Percentiles rank a stretch among this genome's conserved stretches.
Conservation (phyloP, 2,113 vertebrate species). For the Cyphomyrus plagiostoma region DNA sequence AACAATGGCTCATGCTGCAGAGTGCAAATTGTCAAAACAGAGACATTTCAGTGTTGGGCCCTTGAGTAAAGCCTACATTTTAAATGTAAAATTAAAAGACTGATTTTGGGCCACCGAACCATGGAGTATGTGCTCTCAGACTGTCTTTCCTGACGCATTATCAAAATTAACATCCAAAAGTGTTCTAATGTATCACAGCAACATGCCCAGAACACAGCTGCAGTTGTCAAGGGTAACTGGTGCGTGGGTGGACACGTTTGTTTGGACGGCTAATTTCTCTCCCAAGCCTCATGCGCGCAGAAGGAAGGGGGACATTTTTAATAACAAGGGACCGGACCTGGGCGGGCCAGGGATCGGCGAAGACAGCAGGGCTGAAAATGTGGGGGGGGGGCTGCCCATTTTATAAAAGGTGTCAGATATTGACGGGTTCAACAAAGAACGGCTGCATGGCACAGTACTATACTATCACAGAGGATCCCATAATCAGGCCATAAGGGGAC, state of each 20-base stretch:
- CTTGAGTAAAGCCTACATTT: neutral
- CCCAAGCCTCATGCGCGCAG: neutral
- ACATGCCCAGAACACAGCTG: constrained; percentile 1
- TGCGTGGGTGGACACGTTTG: neutral
- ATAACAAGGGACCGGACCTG: neutral
- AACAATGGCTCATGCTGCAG: neutral
- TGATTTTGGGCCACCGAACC: neutral
- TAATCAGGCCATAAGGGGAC: neutral
- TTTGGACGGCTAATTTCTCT: constrained; percentile 5
- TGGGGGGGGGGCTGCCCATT: neutral
- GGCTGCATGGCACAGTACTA: neutral
- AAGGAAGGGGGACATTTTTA: neutral
- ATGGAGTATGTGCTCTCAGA: neutral
- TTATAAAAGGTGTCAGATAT: neutral
- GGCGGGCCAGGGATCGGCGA: neutral
- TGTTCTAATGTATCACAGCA: neutral
- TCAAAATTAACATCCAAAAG: neutral
- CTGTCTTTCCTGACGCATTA: neutral
- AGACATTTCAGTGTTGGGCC: neutral
- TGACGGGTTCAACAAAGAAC: neutral
- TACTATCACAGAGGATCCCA: neutral
- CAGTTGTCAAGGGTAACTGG: constrained; percentile 8
- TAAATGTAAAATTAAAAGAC: neutral
- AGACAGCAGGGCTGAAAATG: neutral
- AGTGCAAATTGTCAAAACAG: neutral